Evolutionary conservation across 2,888 invertebrate genomes (phyloP), one percentile per base, ranked within the genome.

Genomic region (Myopa testacea): DNA sequence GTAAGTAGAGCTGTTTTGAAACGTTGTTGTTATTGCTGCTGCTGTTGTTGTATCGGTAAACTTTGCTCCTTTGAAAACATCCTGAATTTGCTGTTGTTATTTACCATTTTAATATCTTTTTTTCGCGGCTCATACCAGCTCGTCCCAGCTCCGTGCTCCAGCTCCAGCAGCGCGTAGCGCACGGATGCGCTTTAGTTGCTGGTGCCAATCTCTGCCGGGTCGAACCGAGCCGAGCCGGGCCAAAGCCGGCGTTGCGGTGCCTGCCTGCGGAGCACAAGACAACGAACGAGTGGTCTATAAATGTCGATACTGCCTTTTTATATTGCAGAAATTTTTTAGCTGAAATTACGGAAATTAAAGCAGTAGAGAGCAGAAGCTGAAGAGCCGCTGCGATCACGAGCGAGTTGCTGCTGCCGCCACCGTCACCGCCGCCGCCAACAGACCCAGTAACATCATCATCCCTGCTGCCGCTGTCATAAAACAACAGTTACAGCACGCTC

Each of bases 321-420:
- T 88, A 88, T 87, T 88, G 88, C 88, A 87, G 86, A 87, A 88
- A 87, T 87, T 88, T 88, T 88, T 88, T 87, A 86, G 86, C 87
- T 88, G 86, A 88, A 88, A 88, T 88, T 88, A 88, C 88, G 88
- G 88, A 88, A 88, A 88, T 88, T 88, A 88, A 87, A 88, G 88
- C 87, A 84, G 86, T 85, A 37, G 12, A 38, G 65, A 65, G 87
- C 86, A 84, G 86, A 62, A 19, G 75, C 69, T 69, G 58, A 12
- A 40, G 69, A n/a, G 38, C 55, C 75, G 50, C 70, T 58, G 70
- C 68, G 79, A 78, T 78, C 78, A 76, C 78, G 78, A 79, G 79
- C 75, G 79, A 76, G 77, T 77, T 77, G 40, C 60, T 14, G 60
- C 37, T 16, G 7, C 68, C 5, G 52, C 1, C n/a, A 45, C 45